Conservation (phyloP, 2,888 invertebrate genomes). For the Eurois occulta region DNA sequence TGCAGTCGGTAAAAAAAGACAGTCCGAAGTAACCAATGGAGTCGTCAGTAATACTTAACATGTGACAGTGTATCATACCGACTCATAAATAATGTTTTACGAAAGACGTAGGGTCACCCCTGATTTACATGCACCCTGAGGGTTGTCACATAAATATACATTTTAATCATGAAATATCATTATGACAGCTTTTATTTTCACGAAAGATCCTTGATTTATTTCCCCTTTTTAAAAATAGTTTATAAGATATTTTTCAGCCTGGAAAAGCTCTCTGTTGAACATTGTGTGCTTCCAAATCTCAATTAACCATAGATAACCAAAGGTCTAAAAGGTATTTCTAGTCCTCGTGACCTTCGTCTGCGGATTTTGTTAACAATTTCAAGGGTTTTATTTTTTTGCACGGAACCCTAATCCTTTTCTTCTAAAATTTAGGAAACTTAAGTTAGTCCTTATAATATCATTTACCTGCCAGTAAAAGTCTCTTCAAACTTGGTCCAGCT, state of each 20-base stretch:
- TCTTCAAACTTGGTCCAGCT: too few relatives aligned
- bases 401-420: too few relatives aligned
- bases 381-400: too few relatives aligned
- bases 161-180: background rate
- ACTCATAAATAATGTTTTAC: slow-evolving; percentile 40
- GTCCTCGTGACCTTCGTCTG: too few relatives aligned
- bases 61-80: slow-evolving; percentile 32
- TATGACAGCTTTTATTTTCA: background rate
- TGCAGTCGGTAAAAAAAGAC: background rate
- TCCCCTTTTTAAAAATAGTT: background rate
- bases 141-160: slow-evolving; percentile 24
- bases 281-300: too few relatives aligned
- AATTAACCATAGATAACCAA: background rate
- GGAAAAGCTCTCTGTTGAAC: background rate
- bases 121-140: slow-evolving; percentile 22
- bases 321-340: background rate
- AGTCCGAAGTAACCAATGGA: background rate
- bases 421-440: too few relatives aligned
- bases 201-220: background rate
- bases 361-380: too few relatives aligned
- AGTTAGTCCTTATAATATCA: too few relatives aligned
- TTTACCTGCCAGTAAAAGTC: too few relatives aligned
- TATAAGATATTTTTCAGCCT: background rate
- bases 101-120: slow-evolving; percentile 29
- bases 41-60: slow-evolving; percentile 26